phyloP scores from a whole-genome alignment of 2,888 invertebrate genomes.

The Tetragonula carbonaria region DNA sequence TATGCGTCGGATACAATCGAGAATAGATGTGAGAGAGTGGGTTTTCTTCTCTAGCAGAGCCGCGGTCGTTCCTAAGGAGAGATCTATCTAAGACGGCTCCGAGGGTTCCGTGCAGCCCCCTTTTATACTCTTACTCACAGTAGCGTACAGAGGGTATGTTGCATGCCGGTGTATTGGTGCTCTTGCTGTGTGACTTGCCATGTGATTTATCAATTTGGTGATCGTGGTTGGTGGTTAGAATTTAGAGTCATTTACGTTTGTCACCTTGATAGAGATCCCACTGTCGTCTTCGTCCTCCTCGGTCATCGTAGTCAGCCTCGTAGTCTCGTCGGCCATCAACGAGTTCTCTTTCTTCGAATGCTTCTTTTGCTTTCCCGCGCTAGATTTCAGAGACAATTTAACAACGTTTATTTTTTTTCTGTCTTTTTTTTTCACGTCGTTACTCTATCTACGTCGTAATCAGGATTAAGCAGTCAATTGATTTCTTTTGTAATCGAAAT shows the following conservation, averaged over 20 bases:
- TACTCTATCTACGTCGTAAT: neutral
- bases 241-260: slow-evolving; percentile 81
- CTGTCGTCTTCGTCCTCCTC: slow-evolving; percentile 92
- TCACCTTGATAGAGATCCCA: slow-evolving; percentile 87
- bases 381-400: slow-evolving; percentile 41
- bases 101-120: slow-evolving; percentile 67
- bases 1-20: neutral
- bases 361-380: slow-evolving; percentile 88
- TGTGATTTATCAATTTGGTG: slow-evolving; percentile 71
- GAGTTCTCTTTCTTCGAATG: slow-evolving; percentile 88
- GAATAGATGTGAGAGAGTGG: neutral
- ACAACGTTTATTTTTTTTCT: neutral
- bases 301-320: slow-evolving; percentile 92
- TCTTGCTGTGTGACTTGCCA: slow-evolving; percentile 77
- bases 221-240: slow-evolving; percentile 77
- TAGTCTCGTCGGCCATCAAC: slow-evolving; percentile 85
- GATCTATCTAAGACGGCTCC: slow-evolving; percentile 32
- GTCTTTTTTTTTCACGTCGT: too few relatives aligned
- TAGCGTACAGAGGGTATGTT: slow-evolving; percentile 74
- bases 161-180: slow-evolving; percentile 81
- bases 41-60: neutral
- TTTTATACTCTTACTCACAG: slow-evolving; percentile 77
- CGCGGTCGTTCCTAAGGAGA: slow-evolving; percentile 3
- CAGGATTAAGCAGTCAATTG: too few relatives aligned
- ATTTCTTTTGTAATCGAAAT: too few relatives aligned